These are phyloP conservation scores for Elmis aenea DNA, from an alignment of 2,888 invertebrate species.

Conservation along the genomic window DNA sequence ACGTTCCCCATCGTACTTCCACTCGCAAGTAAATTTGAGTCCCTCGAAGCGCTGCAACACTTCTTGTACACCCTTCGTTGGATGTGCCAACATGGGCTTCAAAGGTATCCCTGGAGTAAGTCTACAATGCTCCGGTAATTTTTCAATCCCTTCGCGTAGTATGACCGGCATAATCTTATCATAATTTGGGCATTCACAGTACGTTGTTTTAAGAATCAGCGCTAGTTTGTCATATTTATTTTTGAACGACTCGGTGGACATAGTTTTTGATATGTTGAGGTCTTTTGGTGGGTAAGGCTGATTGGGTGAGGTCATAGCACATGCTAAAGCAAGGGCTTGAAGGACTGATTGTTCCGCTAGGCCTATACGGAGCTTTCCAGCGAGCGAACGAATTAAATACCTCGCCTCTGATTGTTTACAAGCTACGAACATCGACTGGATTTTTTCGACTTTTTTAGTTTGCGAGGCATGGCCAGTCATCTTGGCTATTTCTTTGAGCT, in stretches of 20 bases:
- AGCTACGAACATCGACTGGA: slow-evolving; percentile 88
- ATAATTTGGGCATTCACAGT: slow-evolving; percentile 95
- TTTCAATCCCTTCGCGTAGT: slow-evolving; percentile 67
- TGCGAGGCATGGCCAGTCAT: slow-evolving; percentile 75
- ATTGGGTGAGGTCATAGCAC: slow-evolving; percentile 71
- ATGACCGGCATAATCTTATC: slow-evolving; percentile 76
- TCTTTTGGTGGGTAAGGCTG: slow-evolving; percentile 59
- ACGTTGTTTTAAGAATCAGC: slow-evolving; percentile 82
- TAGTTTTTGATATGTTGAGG: slow-evolving; percentile 59
- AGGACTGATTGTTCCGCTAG: slow-evolving; percentile 95
- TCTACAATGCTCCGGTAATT: slow-evolving; percentile 74
- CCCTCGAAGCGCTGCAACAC: slow-evolving; percentile 69
- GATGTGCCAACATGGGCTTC: slow-evolving; percentile 98
- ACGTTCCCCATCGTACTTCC: slow-evolving; percentile 98
- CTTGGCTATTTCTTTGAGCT: slow-evolving; percentile 79
- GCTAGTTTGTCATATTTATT: slow-evolving; percentile 67
- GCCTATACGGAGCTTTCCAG: slow-evolving; percentile 93
- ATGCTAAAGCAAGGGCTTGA: slow-evolving; percentile 82
- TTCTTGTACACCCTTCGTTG: slow-evolving; percentile 89
- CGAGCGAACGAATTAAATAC: slow-evolving; percentile 82
- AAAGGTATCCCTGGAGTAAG: slow-evolving; percentile 89
- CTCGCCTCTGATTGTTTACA: slow-evolving; percentile 84
- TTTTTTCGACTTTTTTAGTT: slow-evolving; percentile 84
- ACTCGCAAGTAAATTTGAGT: slow-evolving; percentile 93
- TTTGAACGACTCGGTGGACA: slow-evolving; percentile 67